These are phyloP conservation scores for Lasius fuliginosus DNA, from an alignment of 2,888 invertebrate genomes.

Conservation along the genomic window DNA sequence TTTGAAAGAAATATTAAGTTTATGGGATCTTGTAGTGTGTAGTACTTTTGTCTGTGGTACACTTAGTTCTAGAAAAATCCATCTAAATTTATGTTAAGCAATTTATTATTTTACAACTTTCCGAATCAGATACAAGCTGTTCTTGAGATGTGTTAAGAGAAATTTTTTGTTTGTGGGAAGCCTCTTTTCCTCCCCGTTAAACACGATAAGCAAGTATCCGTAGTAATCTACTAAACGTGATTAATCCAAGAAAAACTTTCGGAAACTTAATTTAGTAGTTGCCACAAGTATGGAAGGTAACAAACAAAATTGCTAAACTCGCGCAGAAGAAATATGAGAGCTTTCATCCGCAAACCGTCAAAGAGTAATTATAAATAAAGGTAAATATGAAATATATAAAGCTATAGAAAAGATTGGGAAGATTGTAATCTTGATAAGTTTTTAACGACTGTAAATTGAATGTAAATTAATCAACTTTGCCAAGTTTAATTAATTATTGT, in stretches of 20 bases:
- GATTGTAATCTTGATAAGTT: background rate
- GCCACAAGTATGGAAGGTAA: no score
- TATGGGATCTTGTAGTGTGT: background rate
- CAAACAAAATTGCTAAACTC: slow-evolving; percentile 18
- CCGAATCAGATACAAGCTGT: background rate
- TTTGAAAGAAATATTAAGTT: background rate
- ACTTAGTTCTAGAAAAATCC: background rate
- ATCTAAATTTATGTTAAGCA: background rate
- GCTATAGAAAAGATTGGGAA: background rate
- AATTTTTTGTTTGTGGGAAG: background rate
- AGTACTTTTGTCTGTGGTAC: background rate
- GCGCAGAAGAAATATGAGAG: background rate
- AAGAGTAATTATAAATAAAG: slow-evolving; percentile 19
- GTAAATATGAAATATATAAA: slow-evolving; percentile 5
- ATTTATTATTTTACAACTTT: background rate
- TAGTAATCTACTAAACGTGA: background rate
- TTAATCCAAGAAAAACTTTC: slow-evolving; percentile 20
- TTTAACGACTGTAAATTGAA: slow-evolving; percentile 25
- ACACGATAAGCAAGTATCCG: background rate
- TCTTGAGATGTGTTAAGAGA: background rate
- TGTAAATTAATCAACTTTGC: background rate
- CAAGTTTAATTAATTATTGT: slow-evolving; percentile 22
- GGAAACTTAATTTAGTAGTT: background rate
- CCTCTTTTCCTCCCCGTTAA: slow-evolving; percentile 1
- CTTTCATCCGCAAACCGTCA: background rate